Conservation (phyloP, 2,113 vertebrate genomes). For the Myotis brandtii region DNA sequence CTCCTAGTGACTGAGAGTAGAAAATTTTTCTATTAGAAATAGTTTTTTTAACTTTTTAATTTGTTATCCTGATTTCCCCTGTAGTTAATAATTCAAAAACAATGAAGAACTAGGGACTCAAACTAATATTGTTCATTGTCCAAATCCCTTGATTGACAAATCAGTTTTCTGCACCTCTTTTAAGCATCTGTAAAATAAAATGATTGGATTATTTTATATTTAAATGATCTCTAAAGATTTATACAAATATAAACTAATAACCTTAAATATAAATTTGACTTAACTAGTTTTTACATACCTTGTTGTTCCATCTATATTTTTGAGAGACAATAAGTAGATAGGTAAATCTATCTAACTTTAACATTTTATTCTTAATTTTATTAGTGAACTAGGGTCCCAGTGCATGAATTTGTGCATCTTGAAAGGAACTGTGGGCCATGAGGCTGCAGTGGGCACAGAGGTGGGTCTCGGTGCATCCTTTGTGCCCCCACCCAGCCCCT, state of each 20-base stretch:
- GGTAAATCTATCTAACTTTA: neutral
- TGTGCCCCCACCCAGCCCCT: no score
- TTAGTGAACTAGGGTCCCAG: neutral
- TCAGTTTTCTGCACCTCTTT: neutral
- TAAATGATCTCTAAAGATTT: slow-evolving; percentile 7
- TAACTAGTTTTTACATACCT: neutral
- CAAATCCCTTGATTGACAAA: neutral
- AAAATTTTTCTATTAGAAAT: neutral
- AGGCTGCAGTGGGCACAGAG: no score
- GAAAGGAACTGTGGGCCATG: no score
- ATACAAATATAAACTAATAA: neutral
- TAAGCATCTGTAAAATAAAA: neutral
- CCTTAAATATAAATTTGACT: neutral
- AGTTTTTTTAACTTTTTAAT: neutral
- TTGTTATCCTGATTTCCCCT: neutral
- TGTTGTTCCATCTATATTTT: neutral
- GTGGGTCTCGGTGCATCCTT: no score
- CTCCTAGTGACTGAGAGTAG: neutral
- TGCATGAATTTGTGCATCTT: no score
- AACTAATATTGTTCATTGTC: neutral
- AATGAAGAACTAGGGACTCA: neutral
- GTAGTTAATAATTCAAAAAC: neutral
- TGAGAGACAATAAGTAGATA: neutral
- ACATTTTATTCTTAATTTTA: neutral
- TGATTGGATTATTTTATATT: neutral